A percentile compares a stretch with the other conserved stretches of the same genome.
Conservation (phyloP, 2,797 vertebrate genomes). For the Hydrocynus forskahlii region DNA sequence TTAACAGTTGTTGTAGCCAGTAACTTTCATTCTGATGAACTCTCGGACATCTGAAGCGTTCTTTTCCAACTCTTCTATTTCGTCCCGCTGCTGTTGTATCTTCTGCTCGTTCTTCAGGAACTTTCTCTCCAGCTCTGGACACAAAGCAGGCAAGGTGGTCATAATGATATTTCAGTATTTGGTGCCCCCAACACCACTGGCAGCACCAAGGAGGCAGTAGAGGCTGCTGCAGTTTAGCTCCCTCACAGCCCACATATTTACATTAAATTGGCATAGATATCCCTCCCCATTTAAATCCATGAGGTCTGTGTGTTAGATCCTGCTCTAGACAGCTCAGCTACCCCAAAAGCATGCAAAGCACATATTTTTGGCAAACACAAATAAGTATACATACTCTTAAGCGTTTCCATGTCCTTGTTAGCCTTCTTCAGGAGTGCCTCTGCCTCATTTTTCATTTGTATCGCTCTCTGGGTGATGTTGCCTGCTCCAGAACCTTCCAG, state of each 20-base stretch:
- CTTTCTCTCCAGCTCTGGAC: constrained; percentile 79
- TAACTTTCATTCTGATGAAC: constrained; percentile 72
- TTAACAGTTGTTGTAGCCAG: constrained; percentile 75
- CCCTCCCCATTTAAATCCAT: neutral
- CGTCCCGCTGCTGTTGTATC: constrained; percentile 76
- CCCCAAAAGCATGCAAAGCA: neutral
- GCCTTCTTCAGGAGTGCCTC: constrained; percentile 78
- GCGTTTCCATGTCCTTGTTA: constrained; percentile 73
- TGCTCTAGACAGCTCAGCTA: neutral
- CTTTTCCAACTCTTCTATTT: constrained; percentile 75
- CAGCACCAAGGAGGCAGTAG: neutral
- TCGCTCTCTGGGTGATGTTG: constrained; percentile 69
- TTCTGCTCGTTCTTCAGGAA: constrained; percentile 78
- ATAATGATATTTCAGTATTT: neutral
- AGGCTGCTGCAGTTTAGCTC: neutral
- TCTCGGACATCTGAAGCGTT: constrained; percentile 72
- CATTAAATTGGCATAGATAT: too few relatives aligned
- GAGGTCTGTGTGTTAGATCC: neutral
- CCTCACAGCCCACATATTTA: neutral
- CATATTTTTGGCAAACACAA: neutral
- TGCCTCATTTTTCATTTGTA: constrained; percentile 75
- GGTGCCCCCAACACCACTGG: neutral
- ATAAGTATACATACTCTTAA: constrained; percentile 74
- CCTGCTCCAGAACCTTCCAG: constrained; percentile 65
- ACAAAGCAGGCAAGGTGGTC: constrained; percentile 7